Evolutionary conservation across 2,888 invertebrate species (phyloP), one percentile per base, ranked within the genome.

Genomic region (Drosophila falleni): DNA sequence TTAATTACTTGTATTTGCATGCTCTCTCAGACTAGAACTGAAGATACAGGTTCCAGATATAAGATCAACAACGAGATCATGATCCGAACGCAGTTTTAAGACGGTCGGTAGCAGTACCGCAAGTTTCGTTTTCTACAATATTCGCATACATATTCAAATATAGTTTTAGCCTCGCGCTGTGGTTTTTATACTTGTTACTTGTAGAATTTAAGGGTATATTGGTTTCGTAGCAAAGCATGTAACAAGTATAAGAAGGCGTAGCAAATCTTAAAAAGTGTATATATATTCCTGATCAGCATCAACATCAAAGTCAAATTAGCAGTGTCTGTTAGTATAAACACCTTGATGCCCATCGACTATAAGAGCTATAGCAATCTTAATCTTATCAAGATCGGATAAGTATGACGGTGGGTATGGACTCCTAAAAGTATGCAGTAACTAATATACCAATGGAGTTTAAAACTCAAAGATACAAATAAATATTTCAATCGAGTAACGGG

Each of bases 101-200:
- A 61, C 55, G 54, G 35, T 47, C 35, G 58, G 49, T 58, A 33
- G 23, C 33, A 2, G 9, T 19, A 54, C 54, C 39, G n/a, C 54
- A 55, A 19, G 29, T 26, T n/a, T n/a, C 33, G 16, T 33, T 49
- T 15, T 5, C n/a, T 19, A 35, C 13, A n/a, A 39, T n/a, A 37
- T 37, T 23, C 15, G 11, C 26, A 26, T n/a, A 37, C 6, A 31
- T 54, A 55, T 55, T 31, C n/a, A 35, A 11, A 46, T 46, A 46
- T 26, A 39, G 29, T 49, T 31, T 41, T 29, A 49, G 63, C 63
- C 42, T 50, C 46, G 58, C 37, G 11, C 16, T 61, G 60, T 41
- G 78, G 63, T 65, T 63, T 41, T 39, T 54, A 15, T 26, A 37
- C 37, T 13, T 6, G n/a, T 37, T n/a, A 37, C n/a, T 37, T 6